Evolutionary conservation across 1,140 invertebrate species (phyloP).

Genomic region (Pseudomyrmex sp.): DNA sequence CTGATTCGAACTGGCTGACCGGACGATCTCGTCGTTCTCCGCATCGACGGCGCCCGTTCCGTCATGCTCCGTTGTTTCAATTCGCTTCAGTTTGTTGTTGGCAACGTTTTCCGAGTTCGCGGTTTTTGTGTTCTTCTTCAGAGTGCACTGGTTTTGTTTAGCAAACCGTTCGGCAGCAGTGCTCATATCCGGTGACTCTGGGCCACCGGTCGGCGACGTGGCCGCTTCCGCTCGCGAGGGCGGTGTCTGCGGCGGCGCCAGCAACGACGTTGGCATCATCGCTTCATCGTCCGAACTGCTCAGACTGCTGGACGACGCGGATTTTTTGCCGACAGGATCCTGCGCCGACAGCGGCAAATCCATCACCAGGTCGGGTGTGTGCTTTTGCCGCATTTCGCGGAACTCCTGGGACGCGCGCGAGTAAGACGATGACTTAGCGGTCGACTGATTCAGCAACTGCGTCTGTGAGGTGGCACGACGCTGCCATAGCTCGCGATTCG

Average conservation of each 20-base stretch:
- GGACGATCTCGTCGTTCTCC: slow-evolving; percentile 75
- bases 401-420: slow-evolving; percentile 82
- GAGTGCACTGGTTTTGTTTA: slow-evolving; percentile 92
- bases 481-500: slow-evolving; percentile 88
- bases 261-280: slow-evolving; percentile 53
- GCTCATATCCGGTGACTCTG: slow-evolving; percentile 89
- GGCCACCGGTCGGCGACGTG: slow-evolving; percentile 81
- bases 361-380: slow-evolving; percentile 95
- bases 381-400: slow-evolving; percentile 87
- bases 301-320: slow-evolving; percentile 81
- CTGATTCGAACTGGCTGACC: slow-evolving; percentile 81
- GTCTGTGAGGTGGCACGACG: slow-evolving; percentile 86
- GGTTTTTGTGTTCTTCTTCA: slow-evolving; percentile 91
- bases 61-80: slow-evolving; percentile 73
- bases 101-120: slow-evolving; percentile 44
- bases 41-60: slow-evolving; percentile 61
- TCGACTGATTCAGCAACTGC: slow-evolving; percentile 77
- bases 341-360: slow-evolving; percentile 90
- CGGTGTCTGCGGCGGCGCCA: slow-evolving; percentile 20
- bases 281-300: slow-evolving; percentile 82
- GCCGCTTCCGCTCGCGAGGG: slow-evolving; percentile 70
- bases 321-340: slow-evolving; percentile 84
- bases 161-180: slow-evolving; percentile 91
- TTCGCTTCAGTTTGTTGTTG: slow-evolving; percentile 69
- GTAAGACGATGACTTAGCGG: slow-evolving; percentile 77